Evolutionary conservation across 1,140 invertebrate species (phyloP).

Genomic region (Metopolophium dirhodum): DNA sequence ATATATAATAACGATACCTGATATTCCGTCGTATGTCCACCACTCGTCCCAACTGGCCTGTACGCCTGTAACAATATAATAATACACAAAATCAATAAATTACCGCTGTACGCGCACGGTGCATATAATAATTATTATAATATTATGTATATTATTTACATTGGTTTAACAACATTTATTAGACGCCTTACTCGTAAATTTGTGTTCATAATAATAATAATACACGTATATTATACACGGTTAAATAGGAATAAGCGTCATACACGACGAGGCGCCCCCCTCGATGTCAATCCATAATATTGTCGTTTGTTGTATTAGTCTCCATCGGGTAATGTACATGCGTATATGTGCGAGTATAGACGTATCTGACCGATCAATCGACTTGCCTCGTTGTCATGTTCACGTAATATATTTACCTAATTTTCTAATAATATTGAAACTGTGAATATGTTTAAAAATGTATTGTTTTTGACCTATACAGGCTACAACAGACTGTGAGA

Average conservation of each 20-base stretch:
- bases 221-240: not conserved
- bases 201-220: not conserved
- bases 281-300: not conserved
- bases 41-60: slow-evolving; percentile 71
- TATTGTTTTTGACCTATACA: not conserved
- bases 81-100: slow-evolving; percentile 56
- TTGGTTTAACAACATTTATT: not conserved
- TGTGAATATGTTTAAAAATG: not conserved
- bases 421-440: not conserved
- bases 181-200: not conserved
- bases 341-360: not conserved
- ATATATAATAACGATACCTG: slow-evolving; percentile 64
- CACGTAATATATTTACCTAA: not conserved
- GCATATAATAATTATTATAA: not conserved
- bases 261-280: not conserved
- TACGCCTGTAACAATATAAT: slow-evolving; percentile 64
- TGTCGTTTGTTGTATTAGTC: not conserved
- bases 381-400: not conserved
- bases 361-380: not conserved
- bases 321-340: not conserved
- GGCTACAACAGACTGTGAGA: not conserved
- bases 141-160: not conserved
- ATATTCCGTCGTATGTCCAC: slow-evolving; percentile 75
- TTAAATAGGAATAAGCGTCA: not conserved
- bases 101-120: not conserved